These are phyloP conservation scores for Bathynomus jamesi DNA, from an alignment of 1,140 invertebrate genomes.

Conservation along the genomic window DNA sequence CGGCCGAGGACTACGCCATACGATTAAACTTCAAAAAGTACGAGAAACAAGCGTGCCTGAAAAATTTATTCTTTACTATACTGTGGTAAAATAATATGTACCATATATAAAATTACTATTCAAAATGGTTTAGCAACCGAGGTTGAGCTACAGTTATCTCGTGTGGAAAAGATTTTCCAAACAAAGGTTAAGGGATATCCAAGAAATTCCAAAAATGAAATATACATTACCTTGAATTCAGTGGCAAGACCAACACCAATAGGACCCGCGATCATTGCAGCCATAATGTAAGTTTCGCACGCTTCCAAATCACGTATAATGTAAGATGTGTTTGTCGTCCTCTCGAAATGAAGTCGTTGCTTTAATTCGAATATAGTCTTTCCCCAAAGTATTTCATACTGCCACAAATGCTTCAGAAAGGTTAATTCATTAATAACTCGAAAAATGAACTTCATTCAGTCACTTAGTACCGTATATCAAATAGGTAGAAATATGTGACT, in stretches of 20 bases:
- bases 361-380: not conserved
- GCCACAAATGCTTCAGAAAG: too few species aligned
- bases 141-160: too few species aligned
- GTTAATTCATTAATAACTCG: too few species aligned
- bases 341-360: not conserved
- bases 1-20: too few species aligned
- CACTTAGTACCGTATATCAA: not conserved
- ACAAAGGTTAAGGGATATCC: not conserved
- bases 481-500: not conserved
- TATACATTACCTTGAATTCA: not conserved
- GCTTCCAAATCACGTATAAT: not conserved
- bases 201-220: not conserved
- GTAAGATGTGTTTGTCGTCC: not conserved
- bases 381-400: not conserved
- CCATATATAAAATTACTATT: too few species aligned
- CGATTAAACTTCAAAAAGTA: too few species aligned
- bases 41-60: too few species aligned
- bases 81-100: too few species aligned
- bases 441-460: too few species aligned
- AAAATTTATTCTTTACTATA: too few species aligned
- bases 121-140: too few species aligned
- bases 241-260: not conserved
- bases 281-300: not conserved
- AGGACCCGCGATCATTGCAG: not conserved
- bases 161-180: too few species aligned